Base-by-base conservation (phyloP, 2,888 invertebrate genomes). In the Autographa gamma region DNA sequence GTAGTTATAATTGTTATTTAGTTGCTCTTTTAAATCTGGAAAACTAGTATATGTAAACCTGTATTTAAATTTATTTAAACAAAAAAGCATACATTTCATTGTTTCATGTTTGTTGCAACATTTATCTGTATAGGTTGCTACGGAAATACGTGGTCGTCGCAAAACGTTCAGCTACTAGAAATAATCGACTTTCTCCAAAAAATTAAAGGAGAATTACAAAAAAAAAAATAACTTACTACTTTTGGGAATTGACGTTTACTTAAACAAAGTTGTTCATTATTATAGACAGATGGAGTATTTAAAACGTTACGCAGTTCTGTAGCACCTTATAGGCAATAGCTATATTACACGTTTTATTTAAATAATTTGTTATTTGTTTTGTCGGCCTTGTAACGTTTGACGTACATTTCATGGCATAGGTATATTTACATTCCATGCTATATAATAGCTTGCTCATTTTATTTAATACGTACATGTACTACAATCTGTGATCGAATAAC, bases 371-470 rank as follows among this genome's bases (percentile, higher is more conserved):
- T 16, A n/a, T n/a, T 48, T 48, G 34, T 60, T 56, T 43, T 63
- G 56, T 64, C 48, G 61, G 38, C 54, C 59, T 63, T 48, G 48
- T 69, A 72, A 65, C 77, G 72, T 74, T 67, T 75, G 48, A 79
- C 69, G 71, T 80, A 67, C 16, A 63, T 61, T 63, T 68, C 67
- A 59, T 66, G 58, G 56, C 63, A 59, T 54, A 69, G 62, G 66
- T 71, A 65, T 54, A 62, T 38, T 11, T 68, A 69, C 79, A 80
- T 80, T 80, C 79, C 79, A 75, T 72, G 77, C 75, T 80, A 75
- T 77, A 63, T 64, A 60, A 73, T 80, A 79, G 72, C 69, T 72
- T 66, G 52, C 62, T 72, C 18, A 43, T 19, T 56, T 65, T 64
- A 38, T 66, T 73, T 63, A 32, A 16, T 59, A 59, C n/a, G 34